Evolutionary conservation across 2,888 invertebrate genomes (phyloP).

Genomic region (Cordilura impudica): DNA sequence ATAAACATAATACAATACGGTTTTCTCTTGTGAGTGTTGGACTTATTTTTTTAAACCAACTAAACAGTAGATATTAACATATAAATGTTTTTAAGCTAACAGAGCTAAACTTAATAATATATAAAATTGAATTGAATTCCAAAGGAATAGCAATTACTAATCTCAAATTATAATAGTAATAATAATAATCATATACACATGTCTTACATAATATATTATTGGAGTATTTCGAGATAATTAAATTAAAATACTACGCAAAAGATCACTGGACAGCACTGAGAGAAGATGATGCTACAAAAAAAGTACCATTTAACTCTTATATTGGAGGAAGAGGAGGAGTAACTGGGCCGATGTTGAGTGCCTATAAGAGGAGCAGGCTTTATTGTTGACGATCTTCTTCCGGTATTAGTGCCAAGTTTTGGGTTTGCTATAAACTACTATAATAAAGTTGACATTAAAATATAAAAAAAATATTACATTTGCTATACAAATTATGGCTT

Average conservation of each 20-base stretch:
- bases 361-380: conserved; percentile 43
- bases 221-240: background rate
- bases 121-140: background rate
- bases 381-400: background rate
- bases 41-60: background rate
- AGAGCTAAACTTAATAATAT: conserved; percentile 47
- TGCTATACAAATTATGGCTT: conserved; percentile 52
- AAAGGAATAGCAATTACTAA: background rate
- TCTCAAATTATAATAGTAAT: background rate
- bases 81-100: conserved; percentile 41
- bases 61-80: conserved; percentile 16
- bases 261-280: conserved; percentile 48
- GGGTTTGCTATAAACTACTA: background rate
- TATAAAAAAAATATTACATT: conserved; percentile 38
- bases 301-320: background rate
- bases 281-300: background rate
- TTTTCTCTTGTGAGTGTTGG: background rate
- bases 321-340: conserved; percentile 52
- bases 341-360: conserved; percentile 24
- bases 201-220: background rate
- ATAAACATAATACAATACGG: background rate
- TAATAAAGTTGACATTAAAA: conserved; percentile 33
- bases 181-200: background rate
- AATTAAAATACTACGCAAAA: background rate
- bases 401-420: background rate